phyloP scores from a whole-genome alignment of 1,140 invertebrate species.

The Lepidostoma basale region DNA sequence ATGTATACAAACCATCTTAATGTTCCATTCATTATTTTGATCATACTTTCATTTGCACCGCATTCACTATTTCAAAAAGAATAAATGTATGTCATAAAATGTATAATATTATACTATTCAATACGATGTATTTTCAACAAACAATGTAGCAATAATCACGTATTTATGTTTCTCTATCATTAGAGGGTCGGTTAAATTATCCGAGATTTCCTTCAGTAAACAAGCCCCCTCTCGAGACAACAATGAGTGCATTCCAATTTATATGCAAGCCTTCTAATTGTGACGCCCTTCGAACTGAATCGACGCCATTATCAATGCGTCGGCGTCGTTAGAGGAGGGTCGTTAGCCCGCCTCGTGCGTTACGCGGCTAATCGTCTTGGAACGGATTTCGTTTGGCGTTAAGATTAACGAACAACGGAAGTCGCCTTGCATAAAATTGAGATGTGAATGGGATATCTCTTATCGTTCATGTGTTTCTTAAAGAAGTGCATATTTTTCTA shows the following conservation, averaged over 20 bases:
- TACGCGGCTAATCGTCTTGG: conserved; percentile 42
- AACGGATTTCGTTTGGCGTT: conserved; percentile 40
- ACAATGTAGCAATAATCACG: background rate
- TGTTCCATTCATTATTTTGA: too few species aligned
- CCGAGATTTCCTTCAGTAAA: background rate
- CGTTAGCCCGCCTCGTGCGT: conserved; percentile 42
- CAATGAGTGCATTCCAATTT: conserved; percentile 32
- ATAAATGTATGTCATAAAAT: too few species aligned
- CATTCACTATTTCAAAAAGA: too few species aligned
- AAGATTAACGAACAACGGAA: conserved; percentile 43
- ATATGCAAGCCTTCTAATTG: conserved; percentile 42
- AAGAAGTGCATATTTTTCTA: background rate
- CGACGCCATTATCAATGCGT: conserved; percentile 31
- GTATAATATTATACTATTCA: too few species aligned
- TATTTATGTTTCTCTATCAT: background rate
- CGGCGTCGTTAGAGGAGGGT: conserved; percentile 26
- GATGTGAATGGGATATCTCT: conserved; percentile 2
- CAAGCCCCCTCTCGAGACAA: background rate
- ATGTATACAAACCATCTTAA: too few species aligned
- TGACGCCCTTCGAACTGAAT: conserved; percentile 15
- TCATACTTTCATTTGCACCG: too few species aligned
- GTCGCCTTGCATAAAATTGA: conserved; percentile 36
- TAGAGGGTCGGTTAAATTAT: background rate
- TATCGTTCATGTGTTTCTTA: background rate
- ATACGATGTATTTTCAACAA: background rate